Conservation (phyloP, 2,797 vertebrate species). For the Hippoglossus hippoglossus region DNA sequence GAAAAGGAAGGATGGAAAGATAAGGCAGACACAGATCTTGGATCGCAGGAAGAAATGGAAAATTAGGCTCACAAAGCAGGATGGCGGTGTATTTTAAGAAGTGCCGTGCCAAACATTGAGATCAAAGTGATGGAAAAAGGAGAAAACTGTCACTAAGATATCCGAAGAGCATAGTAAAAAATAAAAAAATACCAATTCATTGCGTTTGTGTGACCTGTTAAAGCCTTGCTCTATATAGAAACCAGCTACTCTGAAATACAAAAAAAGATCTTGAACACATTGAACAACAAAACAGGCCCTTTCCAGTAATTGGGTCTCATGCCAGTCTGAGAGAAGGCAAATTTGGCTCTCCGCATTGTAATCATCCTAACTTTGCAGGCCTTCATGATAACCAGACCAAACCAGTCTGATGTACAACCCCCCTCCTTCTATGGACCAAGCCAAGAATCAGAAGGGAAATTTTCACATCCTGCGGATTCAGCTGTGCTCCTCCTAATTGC, state of each 20-base stretch:
- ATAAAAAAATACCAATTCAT: constrained; percentile 3
- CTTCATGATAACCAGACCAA: constrained; percentile 68
- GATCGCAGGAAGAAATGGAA: constrained; percentile 40
- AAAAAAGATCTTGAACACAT: constrained; percentile 26
- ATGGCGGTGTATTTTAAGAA: constrained; percentile 34
- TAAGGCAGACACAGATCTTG: constrained; percentile 38
- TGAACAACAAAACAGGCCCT: constrained; percentile 42
- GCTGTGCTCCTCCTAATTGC: constrained; percentile 81
- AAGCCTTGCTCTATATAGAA: constrained; percentile 14
- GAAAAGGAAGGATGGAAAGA: constrained; percentile 41
- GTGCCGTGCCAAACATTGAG: constrained; percentile 29
- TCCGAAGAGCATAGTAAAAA: constrained; percentile 21
- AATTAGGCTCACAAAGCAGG: constrained; percentile 48
- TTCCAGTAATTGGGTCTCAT: constrained; percentile 48
- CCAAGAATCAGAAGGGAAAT: constrained; percentile 77
- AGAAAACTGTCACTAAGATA: constrained; percentile 14
- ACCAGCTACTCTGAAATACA: constrained; percentile 14
- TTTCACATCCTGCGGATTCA: constrained; percentile 80
- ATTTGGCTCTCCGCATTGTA: constrained; percentile 70
- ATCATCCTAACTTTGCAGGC: constrained; percentile 72
- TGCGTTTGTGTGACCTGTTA: constrained; percentile 32
- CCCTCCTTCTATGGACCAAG: constrained; percentile 28
- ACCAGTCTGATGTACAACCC: constrained; percentile 56
- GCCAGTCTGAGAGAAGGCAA: constrained; percentile 58
- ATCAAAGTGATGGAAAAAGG: constrained; percentile 1